Conservation (phyloP, 2,113 vertebrate genomes). For the Pachypanchax playfairii region DNA sequence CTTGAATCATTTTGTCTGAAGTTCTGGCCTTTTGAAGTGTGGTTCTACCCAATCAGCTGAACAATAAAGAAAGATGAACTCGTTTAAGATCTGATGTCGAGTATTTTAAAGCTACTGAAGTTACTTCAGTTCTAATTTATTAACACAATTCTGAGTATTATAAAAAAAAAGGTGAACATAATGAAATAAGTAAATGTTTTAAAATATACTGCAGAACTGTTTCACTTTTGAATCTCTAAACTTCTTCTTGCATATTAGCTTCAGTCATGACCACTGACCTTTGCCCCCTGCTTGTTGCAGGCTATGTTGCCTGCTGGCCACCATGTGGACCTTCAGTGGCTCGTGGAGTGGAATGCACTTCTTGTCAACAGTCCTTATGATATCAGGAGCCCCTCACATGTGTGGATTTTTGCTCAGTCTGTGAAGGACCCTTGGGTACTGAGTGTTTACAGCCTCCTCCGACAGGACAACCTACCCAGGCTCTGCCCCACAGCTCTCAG, state of each 20-base stretch:
- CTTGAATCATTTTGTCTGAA: too few species aligned
- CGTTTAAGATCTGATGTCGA: too few species aligned
- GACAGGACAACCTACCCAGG: conserved; percentile 92
- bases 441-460: conserved; percentile 94
- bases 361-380: conserved; percentile 95
- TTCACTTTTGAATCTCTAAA: not conserved
- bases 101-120: too few species aligned
- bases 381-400: conserved; percentile 94
- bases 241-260: not conserved
- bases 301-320: conserved; percentile 85
- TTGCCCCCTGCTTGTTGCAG: conserved; percentile 60
- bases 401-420: conserved; percentile 97
- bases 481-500: conserved; percentile 94
- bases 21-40: too few species aligned
- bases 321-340: conserved; percentile 93
- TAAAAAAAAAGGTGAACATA: too few species aligned
- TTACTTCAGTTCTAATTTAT: too few species aligned
- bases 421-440: conserved; percentile 98
- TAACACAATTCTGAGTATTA: too few species aligned
- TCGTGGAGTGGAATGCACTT: conserved; percentile 93
- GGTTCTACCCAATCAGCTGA: too few species aligned
- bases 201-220: not conserved
- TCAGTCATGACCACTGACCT: conserved; percentile 27
- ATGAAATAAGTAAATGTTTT: not conserved
- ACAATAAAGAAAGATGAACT: too few species aligned